These are phyloP conservation scores for Paedocypris sp. DNA, from an alignment of 2,113 vertebrate genomes.

Conservation along the genomic window DNA sequence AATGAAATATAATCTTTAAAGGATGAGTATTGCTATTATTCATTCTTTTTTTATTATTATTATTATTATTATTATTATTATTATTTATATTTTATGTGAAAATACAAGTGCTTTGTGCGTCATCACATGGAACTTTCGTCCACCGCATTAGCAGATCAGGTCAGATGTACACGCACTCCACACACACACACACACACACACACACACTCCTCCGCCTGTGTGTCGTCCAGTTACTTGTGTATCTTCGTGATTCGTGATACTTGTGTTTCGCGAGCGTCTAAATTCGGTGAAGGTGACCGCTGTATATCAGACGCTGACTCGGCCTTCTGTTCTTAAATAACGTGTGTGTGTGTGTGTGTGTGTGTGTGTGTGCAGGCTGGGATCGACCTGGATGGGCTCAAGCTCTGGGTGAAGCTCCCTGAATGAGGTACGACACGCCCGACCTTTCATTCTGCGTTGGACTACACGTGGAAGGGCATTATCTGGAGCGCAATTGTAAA, in stretches of 20 bases:
- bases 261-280: constrained; percentile 4
- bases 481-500: constrained; percentile 18
- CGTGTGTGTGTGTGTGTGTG: constrained; percentile 11
- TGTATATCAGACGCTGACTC: background rate
- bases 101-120: too few relatives aligned
- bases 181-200: background rate
- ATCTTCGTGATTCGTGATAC: background rate
- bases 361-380: constrained; percentile 10
- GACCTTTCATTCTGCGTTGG: background rate
- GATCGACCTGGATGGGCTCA: constrained; percentile 29
- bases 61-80: too few relatives aligned
- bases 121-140: too few relatives aligned
- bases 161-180: background rate
- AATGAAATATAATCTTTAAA: too few relatives aligned
- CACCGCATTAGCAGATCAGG: too few relatives aligned
- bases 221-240: constrained; percentile 4
- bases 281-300: constrained; percentile 10
- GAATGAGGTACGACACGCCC: constrained; percentile 33
- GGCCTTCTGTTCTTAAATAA: background rate
- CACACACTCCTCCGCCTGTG: background rate
- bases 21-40: too few relatives aligned
- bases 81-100: too few relatives aligned
- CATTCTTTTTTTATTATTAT: too few relatives aligned
- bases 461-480: background rate
- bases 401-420: constrained; percentile 23